These are phyloP conservation scores for Scytalopus superciliaris DNA, from an alignment of 2,113 vertebrate genomes.

Conservation along the genomic window DNA sequence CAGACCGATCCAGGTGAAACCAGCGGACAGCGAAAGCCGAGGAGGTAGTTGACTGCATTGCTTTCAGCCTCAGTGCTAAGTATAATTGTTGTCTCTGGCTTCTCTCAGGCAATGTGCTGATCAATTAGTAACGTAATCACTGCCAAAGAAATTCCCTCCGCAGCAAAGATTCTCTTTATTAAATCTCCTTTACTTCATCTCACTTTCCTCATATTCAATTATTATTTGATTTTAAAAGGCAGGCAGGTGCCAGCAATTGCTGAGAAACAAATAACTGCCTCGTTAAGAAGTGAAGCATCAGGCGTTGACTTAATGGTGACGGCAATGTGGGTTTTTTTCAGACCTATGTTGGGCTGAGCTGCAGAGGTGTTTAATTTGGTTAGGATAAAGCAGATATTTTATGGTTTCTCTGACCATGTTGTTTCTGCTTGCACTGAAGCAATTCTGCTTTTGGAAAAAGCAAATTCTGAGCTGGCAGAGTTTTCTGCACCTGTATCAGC, in stretches of 20 bases:
- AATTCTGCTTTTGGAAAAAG: neutral
- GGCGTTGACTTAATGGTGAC: slow-evolving; percentile 28
- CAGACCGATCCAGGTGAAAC: slow-evolving; percentile 99
- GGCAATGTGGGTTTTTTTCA: neutral
- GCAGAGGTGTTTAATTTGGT: neutral
- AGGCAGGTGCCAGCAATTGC: slow-evolving; percentile 64
- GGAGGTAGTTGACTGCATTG: slow-evolving; percentile 93
- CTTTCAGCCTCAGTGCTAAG: slow-evolving; percentile 67
- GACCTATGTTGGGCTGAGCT: neutral
- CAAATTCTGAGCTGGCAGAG: neutral
- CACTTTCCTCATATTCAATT: slow-evolving; percentile 72
- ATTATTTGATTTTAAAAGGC: slow-evolving; percentile 77
- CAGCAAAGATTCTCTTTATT: slow-evolving; percentile 71
- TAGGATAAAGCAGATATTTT: neutral
- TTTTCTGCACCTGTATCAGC: slow-evolving; percentile 21
- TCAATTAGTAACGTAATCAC: slow-evolving; percentile 74
- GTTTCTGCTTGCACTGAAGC: neutral
- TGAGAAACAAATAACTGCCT: slow-evolving; percentile 72
- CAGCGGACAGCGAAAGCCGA: slow-evolving; percentile 98
- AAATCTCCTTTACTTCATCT: slow-evolving; percentile 68
- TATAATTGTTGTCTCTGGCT: slow-evolving; percentile 69
- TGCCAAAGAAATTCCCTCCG: slow-evolving; percentile 67
- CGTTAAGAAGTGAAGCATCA: slow-evolving; percentile 53
- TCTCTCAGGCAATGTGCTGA: slow-evolving; percentile 64
- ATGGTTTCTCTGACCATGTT: neutral